These are phyloP conservation scores for Drosophila anomalata DNA, from an alignment of 2,888 invertebrate species.

Conservation along the genomic window DNA sequence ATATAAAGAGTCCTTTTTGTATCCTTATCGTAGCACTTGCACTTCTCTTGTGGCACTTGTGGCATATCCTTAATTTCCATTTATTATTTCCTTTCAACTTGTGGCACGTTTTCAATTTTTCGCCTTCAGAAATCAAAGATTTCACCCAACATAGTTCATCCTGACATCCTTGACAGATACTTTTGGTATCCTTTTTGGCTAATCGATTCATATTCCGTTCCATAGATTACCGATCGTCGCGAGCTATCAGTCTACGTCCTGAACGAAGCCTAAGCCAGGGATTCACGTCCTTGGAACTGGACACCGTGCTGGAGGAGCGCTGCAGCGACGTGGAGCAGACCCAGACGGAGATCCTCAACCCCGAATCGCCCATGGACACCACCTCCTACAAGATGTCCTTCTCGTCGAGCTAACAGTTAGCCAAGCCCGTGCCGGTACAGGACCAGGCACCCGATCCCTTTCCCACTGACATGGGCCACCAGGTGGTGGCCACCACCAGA, in stretches of 20 bases:
- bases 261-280: constrained; percentile 89
- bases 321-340: constrained; percentile 91
- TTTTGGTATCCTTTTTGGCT: constrained; percentile 1
- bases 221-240: constrained; percentile 85
- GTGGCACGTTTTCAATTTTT: constrained; percentile 57
- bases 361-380: constrained; percentile 83
- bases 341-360: constrained; percentile 84
- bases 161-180: background rate
- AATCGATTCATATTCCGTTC: constrained; percentile 11
- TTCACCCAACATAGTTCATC: constrained; percentile 2
- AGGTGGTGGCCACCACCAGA: background rate
- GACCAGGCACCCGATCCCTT: background rate
- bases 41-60: background rate
- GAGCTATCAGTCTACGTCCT: constrained; percentile 87
- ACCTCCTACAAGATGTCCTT: constrained; percentile 80
- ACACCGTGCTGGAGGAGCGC: constrained; percentile 93
- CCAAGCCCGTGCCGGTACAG: constrained; percentile 46
- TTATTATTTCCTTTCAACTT: background rate
- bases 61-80: background rate
- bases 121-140: constrained; percentile 3
- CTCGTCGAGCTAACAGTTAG: constrained; percentile 81
- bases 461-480: background rate
- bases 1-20: background rate
- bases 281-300: constrained; percentile 91
- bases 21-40: background rate